These are phyloP conservation scores for Xanthia togata DNA, from an alignment of 2,888 invertebrate species.

Conservation along the genomic window DNA sequence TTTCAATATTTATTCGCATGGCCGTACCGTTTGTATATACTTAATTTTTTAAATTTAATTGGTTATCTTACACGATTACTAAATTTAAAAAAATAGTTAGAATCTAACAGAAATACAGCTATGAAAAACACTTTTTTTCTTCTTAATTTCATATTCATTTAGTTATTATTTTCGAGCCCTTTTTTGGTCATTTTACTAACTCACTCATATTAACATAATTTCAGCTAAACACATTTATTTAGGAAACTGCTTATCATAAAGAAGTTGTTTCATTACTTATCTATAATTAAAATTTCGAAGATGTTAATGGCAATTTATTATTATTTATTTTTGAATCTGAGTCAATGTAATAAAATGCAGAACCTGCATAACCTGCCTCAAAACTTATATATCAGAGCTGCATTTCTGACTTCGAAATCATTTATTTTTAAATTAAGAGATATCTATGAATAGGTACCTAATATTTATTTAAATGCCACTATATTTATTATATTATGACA, in stretches of 20 bases:
- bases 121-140: not conserved
- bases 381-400: constrained; percentile 22
- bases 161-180: constrained; percentile 10
- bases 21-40: constrained; percentile 7
- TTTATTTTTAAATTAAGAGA: not conserved
- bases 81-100: not conserved
- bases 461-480: constrained; percentile 37
- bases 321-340: not conserved
- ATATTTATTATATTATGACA: constrained; percentile 42
- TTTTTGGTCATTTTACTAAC: too few relatives aligned
- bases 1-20: constrained; percentile 47
- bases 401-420: constrained; percentile 21
- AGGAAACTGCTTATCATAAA: not conserved
- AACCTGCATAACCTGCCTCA: not conserved
- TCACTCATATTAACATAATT: not conserved
- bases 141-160: not conserved
- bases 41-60: not conserved
- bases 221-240: not conserved
- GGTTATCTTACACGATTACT: constrained; percentile 23
- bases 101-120: constrained; percentile 32
- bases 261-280: not conserved
- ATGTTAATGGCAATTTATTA: not conserved
- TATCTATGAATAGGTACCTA: constrained; percentile 7
- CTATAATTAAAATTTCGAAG: not conserved
- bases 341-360: not conserved